These are phyloP conservation scores for Agonopterix subpropinquella DNA, from an alignment of 2,888 invertebrate genomes.

Conservation along the genomic window DNA sequence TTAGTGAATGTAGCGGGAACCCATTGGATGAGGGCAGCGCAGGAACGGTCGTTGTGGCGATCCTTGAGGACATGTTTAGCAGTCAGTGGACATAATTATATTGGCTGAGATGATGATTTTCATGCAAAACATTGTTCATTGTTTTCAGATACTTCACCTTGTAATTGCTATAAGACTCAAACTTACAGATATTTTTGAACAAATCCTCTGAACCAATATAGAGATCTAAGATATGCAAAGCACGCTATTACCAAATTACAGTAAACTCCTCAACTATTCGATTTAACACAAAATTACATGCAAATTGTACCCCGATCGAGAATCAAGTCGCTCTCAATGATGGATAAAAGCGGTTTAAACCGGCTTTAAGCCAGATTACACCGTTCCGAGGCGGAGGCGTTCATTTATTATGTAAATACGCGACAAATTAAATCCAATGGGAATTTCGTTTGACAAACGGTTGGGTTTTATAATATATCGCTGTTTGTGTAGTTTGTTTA, in stretches of 20 bases:
- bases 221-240: conserved; percentile 17
- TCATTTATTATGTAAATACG: conserved; percentile 75
- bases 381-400: conserved; percentile 61
- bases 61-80: no score
- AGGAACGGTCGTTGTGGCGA: no score
- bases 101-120: no score
- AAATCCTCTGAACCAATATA: neutral
- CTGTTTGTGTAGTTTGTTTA: conserved; percentile 23
- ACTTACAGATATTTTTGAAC: no score
- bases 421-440: conserved; percentile 73
- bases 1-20: no score
- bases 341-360: conserved; percentile 65
- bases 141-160: no score
- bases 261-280: conserved; percentile 49
- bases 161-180: no score
- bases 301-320: conserved; percentile 67
- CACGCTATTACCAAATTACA: conserved; percentile 40
- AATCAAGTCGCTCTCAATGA: conserved; percentile 71
- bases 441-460: conserved; percentile 69
- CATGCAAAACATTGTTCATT: no score
- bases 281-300: conserved; percentile 62
- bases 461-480: conserved; percentile 44
- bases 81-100: no score
- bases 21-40: no score
- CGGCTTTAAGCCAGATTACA: conserved; percentile 24